Percentiles rank a stretch among this genome's conserved stretches.
Evolutionary conservation across 2,888 invertebrate species (phyloP).

Genomic region (Dusona sp.): DNA sequence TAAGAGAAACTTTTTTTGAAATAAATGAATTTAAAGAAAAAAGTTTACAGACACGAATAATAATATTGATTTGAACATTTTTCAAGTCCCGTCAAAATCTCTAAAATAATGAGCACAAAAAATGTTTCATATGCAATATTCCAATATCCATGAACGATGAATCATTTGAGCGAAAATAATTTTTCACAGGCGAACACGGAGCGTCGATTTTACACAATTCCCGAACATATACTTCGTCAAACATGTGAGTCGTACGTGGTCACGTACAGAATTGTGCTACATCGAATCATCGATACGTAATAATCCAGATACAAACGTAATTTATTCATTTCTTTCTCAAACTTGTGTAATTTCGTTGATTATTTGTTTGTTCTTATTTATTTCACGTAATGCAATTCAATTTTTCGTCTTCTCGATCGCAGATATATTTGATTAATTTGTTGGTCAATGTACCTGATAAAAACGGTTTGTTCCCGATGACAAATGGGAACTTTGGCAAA

Average conservation of each 20-base stretch:
- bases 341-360: background rate
- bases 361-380: background rate
- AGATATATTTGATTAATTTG: conserved; percentile 76
- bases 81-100: background rate
- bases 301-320: conserved; percentile 77
- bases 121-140: background rate
- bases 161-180: background rate
- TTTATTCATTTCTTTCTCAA: conserved; percentile 6
- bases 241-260: conserved; percentile 77
- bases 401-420: conserved; percentile 8
- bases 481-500: conserved; percentile 14
- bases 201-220: conserved; percentile 56
- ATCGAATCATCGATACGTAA: conserved; percentile 77
- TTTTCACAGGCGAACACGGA: conserved; percentile 53
- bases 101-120: background rate
- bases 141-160: background rate
- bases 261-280: conserved; percentile 75
- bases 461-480: background rate
- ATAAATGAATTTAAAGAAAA: background rate
- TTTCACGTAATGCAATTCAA: background rate
- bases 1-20: background rate
- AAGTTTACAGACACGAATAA: background rate
- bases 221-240: conserved; percentile 79
- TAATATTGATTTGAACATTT: background rate
- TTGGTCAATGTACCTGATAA: conserved; percentile 45